Conservation (phyloP, 1,140 invertebrate genomes). For the Drosophila burlai region DNA sequence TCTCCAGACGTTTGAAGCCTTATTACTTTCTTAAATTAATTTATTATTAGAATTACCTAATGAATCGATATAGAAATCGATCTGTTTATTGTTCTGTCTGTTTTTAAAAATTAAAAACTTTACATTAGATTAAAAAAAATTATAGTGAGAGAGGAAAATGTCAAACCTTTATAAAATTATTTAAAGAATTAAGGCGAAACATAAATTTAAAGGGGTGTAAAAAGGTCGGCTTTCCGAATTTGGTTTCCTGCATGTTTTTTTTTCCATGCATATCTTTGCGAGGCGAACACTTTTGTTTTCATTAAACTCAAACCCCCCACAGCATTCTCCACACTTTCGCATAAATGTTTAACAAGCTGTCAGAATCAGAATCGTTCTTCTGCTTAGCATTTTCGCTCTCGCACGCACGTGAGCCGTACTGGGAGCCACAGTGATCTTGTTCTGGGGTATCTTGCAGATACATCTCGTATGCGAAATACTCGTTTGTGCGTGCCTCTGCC, state of each 20-base stretch:
- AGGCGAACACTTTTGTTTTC: conserved; percentile 68
- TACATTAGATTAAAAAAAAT: too few species aligned
- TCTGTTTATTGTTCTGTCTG: too few species aligned
- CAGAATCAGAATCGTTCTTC: conserved; percentile 51
- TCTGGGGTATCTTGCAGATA: conserved; percentile 77
- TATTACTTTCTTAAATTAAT: not conserved
- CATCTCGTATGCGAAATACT: conserved; percentile 76
- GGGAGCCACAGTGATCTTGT: conserved; percentile 67
- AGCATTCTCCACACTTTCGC: conserved; percentile 22
- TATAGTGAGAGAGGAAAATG: not conserved
- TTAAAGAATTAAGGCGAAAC: not conserved
- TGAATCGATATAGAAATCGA: not conserved
- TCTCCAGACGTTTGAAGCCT: not conserved
- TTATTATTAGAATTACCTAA: not conserved
- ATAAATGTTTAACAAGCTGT: conserved; percentile 76
- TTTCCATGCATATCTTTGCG: conserved; percentile 15
- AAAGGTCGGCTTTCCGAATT: not conserved
- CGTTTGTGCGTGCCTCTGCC: conserved; percentile 71
- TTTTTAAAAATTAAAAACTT: not conserved
- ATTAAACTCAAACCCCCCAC: conserved; percentile 51
- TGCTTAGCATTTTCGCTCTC: conserved; percentile 51
- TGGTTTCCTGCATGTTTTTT: not conserved
- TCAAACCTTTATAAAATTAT: not conserved
- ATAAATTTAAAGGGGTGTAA: not conserved
- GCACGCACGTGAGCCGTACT: conserved; percentile 75